Evolutionary conservation across 2,113 vertebrate species (phyloP).

Genomic region (Rhinoderma darwinii): DNA sequence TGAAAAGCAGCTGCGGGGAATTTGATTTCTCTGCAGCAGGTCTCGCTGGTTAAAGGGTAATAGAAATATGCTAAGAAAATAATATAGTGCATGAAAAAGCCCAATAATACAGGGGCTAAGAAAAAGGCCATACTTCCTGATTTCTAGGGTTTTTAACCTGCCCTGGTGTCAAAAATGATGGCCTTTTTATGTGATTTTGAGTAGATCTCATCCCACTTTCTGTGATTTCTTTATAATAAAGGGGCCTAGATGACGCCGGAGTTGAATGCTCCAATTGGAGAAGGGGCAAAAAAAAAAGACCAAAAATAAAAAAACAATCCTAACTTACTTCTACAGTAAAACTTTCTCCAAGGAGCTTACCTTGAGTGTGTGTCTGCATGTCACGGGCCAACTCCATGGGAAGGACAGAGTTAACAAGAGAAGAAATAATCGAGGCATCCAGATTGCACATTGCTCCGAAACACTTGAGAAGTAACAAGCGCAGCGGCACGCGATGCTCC

Average conservation of each 20-base stretch:
- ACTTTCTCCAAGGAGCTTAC: constrained; percentile 68
- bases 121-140: no score
- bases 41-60: not conserved
- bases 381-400: constrained; percentile 96
- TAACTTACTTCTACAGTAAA: not conserved
- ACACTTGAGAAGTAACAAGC: constrained; percentile 92
- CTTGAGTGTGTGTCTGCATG: constrained; percentile 91
- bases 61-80: not conserved
- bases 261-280: not conserved
- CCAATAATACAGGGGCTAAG: not conserved
- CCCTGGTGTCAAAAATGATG: no score
- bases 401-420: constrained; percentile 91
- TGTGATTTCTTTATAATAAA: no score
- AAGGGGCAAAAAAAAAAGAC: not conserved
- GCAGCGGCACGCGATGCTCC: constrained; percentile 88
- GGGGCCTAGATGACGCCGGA: no score
- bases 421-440: constrained; percentile 89
- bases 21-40: not conserved
- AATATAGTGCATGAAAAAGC: not conserved
- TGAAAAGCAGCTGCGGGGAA: not conserved
- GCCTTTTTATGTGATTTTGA: no score
- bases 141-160: no score
- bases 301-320: no score
- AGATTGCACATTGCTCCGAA: constrained; percentile 97
- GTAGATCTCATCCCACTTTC: no score